phyloP scores from a whole-genome alignment of 2,113 vertebrate species.

The Daphoenositta chrysoptera region DNA sequence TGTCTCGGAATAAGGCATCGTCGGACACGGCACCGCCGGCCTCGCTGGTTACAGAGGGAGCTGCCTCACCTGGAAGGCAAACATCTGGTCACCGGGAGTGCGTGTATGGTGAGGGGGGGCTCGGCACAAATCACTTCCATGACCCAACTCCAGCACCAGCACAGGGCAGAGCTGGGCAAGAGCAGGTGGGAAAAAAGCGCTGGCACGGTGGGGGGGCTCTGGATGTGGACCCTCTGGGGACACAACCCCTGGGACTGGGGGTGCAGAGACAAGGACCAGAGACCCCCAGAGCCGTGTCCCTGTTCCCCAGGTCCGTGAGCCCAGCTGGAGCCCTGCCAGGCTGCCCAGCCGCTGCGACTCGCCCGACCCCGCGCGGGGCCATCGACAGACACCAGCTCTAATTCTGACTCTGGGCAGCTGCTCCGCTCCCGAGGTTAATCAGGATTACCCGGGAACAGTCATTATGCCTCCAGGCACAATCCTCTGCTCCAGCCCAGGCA shows the following conservation, averaged over 20 bases:
- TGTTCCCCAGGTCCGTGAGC: background rate
- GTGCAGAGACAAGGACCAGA: background rate
- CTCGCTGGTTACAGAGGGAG: conserved; percentile 72
- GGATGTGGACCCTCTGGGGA: background rate
- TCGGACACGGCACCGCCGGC: conserved; percentile 80
- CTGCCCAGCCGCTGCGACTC: background rate
- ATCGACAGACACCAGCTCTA: background rate
- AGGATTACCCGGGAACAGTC: conserved; percentile 27
- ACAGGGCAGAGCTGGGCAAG: background rate
- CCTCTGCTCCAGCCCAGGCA: background rate
- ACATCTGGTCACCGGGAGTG: background rate
- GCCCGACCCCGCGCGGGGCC: rapidly evolving
- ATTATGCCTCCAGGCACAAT: background rate
- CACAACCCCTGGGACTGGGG: rapidly evolving
- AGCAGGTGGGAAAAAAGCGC: background rate
- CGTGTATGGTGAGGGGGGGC: rapidly evolving
- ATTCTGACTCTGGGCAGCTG: conserved; percentile 24
- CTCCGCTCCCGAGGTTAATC: conserved; percentile 7
- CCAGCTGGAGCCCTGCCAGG: background rate
- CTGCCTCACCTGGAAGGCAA: conserved; percentile 73
- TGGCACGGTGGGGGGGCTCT: background rate
- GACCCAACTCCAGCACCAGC: background rate
- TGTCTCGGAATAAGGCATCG: conserved; percentile 96
- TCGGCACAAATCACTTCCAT: background rate
- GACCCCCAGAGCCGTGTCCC: background rate